Base-by-base conservation (phyloP, 2,797 vertebrate genomes). In the Iguana delicatissima region DNA sequence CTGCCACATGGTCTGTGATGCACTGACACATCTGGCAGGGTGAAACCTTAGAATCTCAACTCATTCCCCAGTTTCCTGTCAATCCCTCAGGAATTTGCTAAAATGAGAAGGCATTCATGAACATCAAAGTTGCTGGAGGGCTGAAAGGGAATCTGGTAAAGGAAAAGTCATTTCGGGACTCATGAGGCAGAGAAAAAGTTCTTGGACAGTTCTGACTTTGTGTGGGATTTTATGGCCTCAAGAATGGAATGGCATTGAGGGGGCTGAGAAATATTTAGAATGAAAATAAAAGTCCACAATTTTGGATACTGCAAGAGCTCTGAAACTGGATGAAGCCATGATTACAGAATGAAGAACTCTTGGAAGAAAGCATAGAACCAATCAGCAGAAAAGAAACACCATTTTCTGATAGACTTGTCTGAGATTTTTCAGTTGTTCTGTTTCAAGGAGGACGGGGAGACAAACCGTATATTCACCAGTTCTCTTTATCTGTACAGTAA, bases 301-400 rank as follows among this genome's bases (percentile, higher is more conserved):
- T 92, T 89, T 89, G 85, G 86, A 91, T 14, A 92, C 24, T 59
- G 72, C 57, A 69, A 55, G 42, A 38, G 84, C 4, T 67, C 46
- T 42, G 46, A 42, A 87, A 67, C 50, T 84, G 72, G 57, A 24
- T 52, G 76, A 32, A 46, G 1, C 38, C 24, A 55, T 14, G 12
- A 6, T 1, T 2, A 24, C 2, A 42, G 20, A 86, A 35, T 52
- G 72, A 87, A 67, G 84, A 32, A 88, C 67, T 4, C 9, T 69
- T 86, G 91, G 24, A 85, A 90, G 72, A n/a, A 16, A 85, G 93
- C 87, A 88, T 73, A 87, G 73, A 93, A 89, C 79, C 2, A 91
- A 52, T 38, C 93, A 73, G 87, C 81, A 93, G 88, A 89, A 73
- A 22, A 62, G 16, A 76, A 4, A 24, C 8, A 67, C 52, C 12